A percentile compares a stretch with the other conserved stretches of the same genome.
Evolutionary conservation across 2,888 invertebrate genomes (phyloP).

Genomic region (Cheilosia urbana): DNA sequence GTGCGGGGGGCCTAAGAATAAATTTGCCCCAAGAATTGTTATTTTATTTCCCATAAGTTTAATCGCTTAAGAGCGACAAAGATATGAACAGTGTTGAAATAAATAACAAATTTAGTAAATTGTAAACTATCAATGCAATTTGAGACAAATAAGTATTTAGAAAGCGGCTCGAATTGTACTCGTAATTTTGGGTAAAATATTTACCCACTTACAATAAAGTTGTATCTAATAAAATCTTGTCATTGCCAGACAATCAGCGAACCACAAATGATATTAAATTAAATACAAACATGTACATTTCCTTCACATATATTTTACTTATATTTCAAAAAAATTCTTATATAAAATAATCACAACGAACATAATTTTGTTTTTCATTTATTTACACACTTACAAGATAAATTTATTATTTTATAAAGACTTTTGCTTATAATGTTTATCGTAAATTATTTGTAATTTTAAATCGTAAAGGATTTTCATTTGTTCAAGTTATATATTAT

Average conservation of each 20-base stretch:
- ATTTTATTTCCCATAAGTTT: too few relatives aligned
- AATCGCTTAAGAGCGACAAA: too few relatives aligned
- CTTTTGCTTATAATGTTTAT: conserved; percentile 28
- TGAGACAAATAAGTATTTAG: too few relatives aligned
- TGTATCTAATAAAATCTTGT: neutral
- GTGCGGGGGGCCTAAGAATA: too few relatives aligned
- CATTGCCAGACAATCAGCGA: neutral
- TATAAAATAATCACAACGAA: conserved; percentile 78
- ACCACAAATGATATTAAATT: neutral
- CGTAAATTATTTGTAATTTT: conserved; percentile 45
- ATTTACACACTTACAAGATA: conserved; percentile 73
- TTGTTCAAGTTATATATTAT: conserved; percentile 38
- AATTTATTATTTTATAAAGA: conserved; percentile 50
- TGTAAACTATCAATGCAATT: too few relatives aligned
- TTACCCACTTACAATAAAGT: too few relatives aligned
- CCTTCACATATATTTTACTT: conserved; percentile 73
- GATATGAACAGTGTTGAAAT: too few relatives aligned
- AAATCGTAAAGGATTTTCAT: conserved; percentile 42
- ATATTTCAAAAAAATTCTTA: conserved; percentile 68
- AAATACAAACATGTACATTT: conserved; percentile 45
- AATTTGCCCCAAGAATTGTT: neutral
- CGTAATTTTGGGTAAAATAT: too few relatives aligned
- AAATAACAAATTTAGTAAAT: too few relatives aligned
- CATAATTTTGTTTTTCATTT: conserved; percentile 67
- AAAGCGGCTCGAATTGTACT: too few relatives aligned